Evolutionary conservation across 1,140 invertebrate genomes (phyloP).

Genomic region (Calosoma granatense): DNA sequence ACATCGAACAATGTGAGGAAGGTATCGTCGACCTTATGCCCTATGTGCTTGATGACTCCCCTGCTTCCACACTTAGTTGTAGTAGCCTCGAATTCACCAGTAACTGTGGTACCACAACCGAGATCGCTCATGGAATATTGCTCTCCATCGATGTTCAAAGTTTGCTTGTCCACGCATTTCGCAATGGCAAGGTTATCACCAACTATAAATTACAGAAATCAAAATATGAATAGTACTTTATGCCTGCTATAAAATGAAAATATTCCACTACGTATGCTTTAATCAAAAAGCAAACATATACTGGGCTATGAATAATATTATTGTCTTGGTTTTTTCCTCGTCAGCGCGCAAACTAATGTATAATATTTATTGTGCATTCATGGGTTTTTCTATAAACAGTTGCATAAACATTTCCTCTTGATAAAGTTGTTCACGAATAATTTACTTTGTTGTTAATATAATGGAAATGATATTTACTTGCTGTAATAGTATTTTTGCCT

Average conservation of each 20-base stretch:
- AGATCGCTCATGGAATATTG: conserved; percentile 18
- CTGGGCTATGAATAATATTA: too few species aligned
- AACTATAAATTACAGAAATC: not conserved
- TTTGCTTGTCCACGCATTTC: conserved; percentile 18
- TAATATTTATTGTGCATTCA: too few species aligned
- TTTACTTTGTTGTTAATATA: too few species aligned
- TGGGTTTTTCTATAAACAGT: too few species aligned
- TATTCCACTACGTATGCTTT: too few species aligned
- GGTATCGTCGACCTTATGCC: conserved; percentile 16
- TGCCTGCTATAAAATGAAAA: too few species aligned
- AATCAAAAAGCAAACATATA: too few species aligned
- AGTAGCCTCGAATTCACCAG: conserved; percentile 19
- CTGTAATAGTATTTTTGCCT: not conserved
- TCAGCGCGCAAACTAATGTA: too few species aligned
- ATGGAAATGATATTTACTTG: not conserved
- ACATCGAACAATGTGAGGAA: conserved; percentile 25
- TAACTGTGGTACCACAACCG: conserved; percentile 21
- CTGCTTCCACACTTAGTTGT: conserved; percentile 18
- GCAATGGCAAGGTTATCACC: conserved; percentile 18
- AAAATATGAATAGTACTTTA: too few species aligned
- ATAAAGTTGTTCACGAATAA: too few species aligned
- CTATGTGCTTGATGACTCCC: conserved; percentile 23
- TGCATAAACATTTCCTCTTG: too few species aligned
- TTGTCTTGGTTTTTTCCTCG: too few species aligned
- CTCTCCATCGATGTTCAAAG: conserved; percentile 16